phyloP scores from a whole-genome alignment of 2,113 vertebrate species.

The Dipodomys spectabilis region DNA sequence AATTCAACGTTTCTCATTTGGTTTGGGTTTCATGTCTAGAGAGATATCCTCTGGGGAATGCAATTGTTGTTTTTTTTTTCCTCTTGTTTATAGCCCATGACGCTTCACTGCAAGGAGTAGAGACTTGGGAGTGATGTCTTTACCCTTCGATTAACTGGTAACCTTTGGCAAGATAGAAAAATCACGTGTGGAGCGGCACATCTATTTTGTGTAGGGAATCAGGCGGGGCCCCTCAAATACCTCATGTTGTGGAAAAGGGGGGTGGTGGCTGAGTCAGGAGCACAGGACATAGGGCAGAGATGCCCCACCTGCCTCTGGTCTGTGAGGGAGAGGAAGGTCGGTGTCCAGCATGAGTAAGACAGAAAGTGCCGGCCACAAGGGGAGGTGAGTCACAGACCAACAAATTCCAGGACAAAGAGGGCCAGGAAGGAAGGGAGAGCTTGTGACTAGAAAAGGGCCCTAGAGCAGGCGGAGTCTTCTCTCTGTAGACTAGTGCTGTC shows the following conservation, averaged over 20 bases:
- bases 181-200: background rate
- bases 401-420: background rate
- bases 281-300: background rate
- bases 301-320: background rate
- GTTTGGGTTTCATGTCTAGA: background rate
- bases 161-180: background rate
- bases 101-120: background rate
- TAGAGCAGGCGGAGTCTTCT: background rate
- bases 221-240: background rate
- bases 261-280: background rate
- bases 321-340: background rate
- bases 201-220: background rate
- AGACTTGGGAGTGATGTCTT: background rate
- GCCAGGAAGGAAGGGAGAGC: background rate
- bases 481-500: rapidly evolving
- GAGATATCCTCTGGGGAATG: background rate
- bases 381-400: background rate
- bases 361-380: rapidly evolving
- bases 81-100: background rate
- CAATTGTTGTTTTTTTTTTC: background rate
- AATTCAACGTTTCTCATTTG: background rate
- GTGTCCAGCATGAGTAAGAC: background rate
- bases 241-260: no score
- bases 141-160: background rate
- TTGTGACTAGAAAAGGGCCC: background rate